phyloP scores from a whole-genome alignment of 2,113 vertebrate species.

The Malurus elegans region DNA sequence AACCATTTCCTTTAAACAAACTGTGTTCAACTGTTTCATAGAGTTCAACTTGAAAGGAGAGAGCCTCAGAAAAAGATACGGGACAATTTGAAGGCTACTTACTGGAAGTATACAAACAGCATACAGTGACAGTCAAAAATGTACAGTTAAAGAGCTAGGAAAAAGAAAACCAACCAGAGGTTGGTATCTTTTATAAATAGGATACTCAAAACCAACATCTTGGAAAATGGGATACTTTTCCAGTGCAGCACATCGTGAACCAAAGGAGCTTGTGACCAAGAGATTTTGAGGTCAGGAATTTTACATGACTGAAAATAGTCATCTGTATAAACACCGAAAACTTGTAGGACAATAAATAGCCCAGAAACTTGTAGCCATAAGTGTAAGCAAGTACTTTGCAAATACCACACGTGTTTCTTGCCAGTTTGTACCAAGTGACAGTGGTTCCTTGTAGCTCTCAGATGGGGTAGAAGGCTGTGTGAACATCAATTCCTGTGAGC shows the following conservation, averaged over 20 bases:
- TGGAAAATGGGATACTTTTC: not conserved
- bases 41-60: not conserved
- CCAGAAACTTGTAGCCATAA: not conserved
- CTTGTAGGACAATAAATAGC: not conserved
- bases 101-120: not conserved
- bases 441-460: not conserved
- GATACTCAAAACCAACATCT: not conserved
- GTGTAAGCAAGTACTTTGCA: not conserved
- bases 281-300: not conserved
- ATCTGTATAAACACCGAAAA: not conserved
- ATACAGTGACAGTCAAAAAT: not conserved
- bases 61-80: not conserved
- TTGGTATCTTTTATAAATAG: not conserved
- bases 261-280: not conserved
- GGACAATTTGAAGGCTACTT: not conserved
- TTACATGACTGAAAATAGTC: not conserved
- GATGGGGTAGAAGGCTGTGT: not conserved
- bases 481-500: not conserved
- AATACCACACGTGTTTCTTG: not conserved
- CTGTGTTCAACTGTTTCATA: not conserved
- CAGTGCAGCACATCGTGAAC: not conserved
- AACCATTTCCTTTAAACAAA: not conserved
- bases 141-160: not conserved
- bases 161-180: not conserved
- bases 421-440: not conserved